A percentile compares a stretch with the other conserved stretches of the same genome.
Conservation (phyloP, 2,888 invertebrate genomes). For the Panorpa germanica region DNA sequence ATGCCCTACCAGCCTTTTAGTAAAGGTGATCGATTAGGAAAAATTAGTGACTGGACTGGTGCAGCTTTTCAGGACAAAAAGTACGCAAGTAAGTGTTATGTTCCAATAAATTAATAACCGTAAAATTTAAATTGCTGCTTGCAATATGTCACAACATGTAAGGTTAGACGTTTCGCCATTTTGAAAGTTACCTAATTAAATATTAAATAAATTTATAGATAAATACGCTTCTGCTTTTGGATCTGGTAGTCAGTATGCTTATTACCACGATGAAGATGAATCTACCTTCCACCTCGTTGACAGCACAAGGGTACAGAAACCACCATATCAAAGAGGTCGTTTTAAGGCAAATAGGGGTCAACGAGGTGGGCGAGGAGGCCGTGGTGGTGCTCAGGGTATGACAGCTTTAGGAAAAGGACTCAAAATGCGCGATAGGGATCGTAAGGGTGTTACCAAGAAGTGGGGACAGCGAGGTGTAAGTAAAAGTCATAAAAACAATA, state of each 20-base stretch:
- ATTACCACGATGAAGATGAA: constrained; percentile 98
- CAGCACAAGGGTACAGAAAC: constrained; percentile 74
- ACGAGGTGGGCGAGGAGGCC: constrained; percentile 41
- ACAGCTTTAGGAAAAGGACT: constrained; percentile 67
- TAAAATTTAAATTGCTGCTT: not conserved
- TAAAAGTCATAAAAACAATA: constrained; percentile 37
- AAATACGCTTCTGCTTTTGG: constrained; percentile 88
- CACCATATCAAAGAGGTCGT: constrained; percentile 82
- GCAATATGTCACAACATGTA: not conserved
- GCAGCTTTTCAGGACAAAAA: constrained; percentile 84
- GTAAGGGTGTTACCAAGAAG: constrained; percentile 58
- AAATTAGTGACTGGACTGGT: constrained; percentile 98
- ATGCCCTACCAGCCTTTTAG: constrained; percentile 99
- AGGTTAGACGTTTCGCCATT: not conserved
- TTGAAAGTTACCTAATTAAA: constrained; percentile 2
- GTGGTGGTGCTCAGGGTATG: constrained; percentile 55
- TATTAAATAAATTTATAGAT: constrained; percentile 28
- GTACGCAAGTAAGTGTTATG: constrained; percentile 55
- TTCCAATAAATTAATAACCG: not conserved
- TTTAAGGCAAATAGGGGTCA: constrained; percentile 67
- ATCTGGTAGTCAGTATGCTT: constrained; percentile 91
- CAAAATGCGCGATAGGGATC: constrained; percentile 59
- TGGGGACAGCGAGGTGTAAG: constrained; percentile 70
- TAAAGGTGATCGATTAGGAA: constrained; percentile 94
- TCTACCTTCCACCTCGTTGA: constrained; percentile 96